phyloP scores from a whole-genome alignment of 64 coral and sea anemone species.

The Cladopsammia gracilis region DNA sequence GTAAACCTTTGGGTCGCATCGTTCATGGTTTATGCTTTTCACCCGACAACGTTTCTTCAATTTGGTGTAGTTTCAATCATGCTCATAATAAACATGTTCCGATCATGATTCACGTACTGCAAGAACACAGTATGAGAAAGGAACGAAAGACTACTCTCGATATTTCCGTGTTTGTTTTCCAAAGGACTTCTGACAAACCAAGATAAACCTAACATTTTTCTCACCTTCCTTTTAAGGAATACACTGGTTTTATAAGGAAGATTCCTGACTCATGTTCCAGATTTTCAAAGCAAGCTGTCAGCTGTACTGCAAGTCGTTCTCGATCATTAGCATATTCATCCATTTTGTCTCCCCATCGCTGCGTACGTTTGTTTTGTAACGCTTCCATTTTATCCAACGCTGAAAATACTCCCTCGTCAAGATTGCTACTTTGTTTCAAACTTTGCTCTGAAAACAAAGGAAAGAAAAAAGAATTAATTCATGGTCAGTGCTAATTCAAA shows the following conservation, averaged over 20 bases:
- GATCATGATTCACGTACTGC: too few relatives aligned
- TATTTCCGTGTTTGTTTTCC: too few relatives aligned
- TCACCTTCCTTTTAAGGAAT: constrained; percentile 82
- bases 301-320: constrained; percentile 64
- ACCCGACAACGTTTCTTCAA: too few relatives aligned
- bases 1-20: too few relatives aligned
- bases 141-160: too few relatives aligned
- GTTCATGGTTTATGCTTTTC: too few relatives aligned
- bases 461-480: not conserved
- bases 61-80: too few relatives aligned
- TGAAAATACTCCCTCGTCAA: constrained; percentile 75
- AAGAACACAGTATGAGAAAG: too few relatives aligned
- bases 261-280: constrained; percentile 90
- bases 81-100: too few relatives aligned
- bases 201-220: not conserved
- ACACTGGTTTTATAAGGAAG: constrained; percentile 92
- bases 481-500: not conserved
- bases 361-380: constrained; percentile 77
- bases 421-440: constrained; percentile 42
- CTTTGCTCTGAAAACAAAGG: constrained; percentile 46
- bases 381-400: constrained; percentile 83
- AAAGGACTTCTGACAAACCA: not conserved
- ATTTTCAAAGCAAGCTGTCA: constrained; percentile 81
- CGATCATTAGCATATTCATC: constrained; percentile 67
- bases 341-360: constrained; percentile 90